Percentiles rank a stretch among this genome's conserved stretches.
phyloP scores from a whole-genome alignment of 2,113 vertebrate species.

The Haemorhous mexicanus region DNA sequence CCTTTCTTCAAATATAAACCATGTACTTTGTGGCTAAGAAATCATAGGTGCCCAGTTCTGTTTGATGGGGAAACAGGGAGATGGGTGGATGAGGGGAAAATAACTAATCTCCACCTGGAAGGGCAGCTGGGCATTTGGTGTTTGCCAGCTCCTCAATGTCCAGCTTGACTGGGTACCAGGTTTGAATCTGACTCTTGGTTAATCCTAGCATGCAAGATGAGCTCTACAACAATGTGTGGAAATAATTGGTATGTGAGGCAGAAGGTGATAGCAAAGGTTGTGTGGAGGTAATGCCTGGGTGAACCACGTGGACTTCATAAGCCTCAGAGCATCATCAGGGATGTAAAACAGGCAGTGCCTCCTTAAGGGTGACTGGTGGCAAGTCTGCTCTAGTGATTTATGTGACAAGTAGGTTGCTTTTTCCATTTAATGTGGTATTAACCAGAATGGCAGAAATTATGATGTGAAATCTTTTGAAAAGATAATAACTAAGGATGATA shows the following conservation, averaged over 20 bases:
- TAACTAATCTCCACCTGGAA: not conserved
- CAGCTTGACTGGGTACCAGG: not conserved
- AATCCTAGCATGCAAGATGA: not conserved
- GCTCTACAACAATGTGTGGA: not conserved
- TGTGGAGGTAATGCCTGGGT: not conserved
- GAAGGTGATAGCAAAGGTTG: not conserved
- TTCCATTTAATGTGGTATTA: not conserved
- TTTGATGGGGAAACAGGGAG: not conserved
- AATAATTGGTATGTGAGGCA: not conserved
- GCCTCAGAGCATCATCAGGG: not conserved
- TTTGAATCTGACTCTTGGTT: not conserved
- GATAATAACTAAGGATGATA: not conserved
- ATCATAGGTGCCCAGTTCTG: not conserved
- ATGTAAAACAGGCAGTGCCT: not conserved
- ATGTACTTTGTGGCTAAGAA: not conserved
- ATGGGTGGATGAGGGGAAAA: not conserved
- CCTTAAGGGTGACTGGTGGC: not conserved
- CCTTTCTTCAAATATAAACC: not conserved
- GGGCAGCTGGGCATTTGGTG: not conserved
- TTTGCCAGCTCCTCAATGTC: not conserved
- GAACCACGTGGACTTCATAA: not conserved
- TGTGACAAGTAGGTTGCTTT: not conserved
- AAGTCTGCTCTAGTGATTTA: not conserved
- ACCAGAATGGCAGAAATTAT: not conserved
- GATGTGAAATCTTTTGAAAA: conserved; percentile 9